phyloP scores from a whole-genome alignment of 2,888 invertebrate genomes.

The Mesorhabditis spiculigera region DNA sequence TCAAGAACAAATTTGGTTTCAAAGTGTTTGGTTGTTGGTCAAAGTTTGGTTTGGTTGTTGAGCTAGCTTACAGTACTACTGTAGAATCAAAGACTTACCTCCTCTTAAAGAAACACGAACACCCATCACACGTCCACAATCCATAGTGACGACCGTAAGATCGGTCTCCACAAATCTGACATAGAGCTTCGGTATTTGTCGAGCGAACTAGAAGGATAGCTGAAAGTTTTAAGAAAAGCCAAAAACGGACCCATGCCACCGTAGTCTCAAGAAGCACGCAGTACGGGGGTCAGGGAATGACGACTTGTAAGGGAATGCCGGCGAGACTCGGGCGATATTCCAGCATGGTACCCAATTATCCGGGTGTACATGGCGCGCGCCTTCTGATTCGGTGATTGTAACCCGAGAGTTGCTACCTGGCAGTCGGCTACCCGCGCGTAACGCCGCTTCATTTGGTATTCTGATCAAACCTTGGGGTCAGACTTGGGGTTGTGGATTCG shows the following conservation, averaged over 20 bases:
- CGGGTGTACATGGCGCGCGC: not conserved
- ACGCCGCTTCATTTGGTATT: too few species aligned
- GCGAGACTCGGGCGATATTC: too few species aligned
- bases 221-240: too few species aligned
- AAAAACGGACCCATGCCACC: too few species aligned
- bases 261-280: too few species aligned
- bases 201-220: not conserved
- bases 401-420: not conserved
- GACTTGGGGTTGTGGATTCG: too few species aligned
- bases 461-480: too few species aligned
- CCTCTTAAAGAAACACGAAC: constrained; percentile 83
- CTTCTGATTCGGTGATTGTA: not conserved
- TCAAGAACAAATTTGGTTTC: too few species aligned
- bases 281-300: too few species aligned
- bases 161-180: constrained; percentile 75
- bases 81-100: constrained; percentile 59
- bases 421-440: not conserved
- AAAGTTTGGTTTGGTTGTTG: not conserved
- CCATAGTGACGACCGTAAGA: constrained; percentile 77
- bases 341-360: too few species aligned
- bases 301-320: not conserved
- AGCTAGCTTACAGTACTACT: not conserved
- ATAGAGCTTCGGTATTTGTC: constrained; percentile 56
- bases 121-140: constrained; percentile 77
- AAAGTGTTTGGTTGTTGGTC: too few species aligned